Evolutionary conservation across 53 echinoderm and acorn worm species (phyloP).

Genomic region (Holothuria leucospilota): DNA sequence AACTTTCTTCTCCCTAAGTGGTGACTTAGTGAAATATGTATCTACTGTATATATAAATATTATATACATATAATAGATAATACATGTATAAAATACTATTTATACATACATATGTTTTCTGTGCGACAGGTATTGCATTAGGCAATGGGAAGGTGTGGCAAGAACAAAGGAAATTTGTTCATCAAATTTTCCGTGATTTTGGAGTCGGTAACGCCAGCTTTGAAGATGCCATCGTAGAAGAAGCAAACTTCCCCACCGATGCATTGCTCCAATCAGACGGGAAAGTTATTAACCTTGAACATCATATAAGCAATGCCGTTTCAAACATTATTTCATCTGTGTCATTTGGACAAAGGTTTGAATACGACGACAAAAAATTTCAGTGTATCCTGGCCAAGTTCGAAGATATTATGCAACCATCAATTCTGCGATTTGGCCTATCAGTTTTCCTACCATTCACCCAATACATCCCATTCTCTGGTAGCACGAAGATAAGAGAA

Average conservation of each 20-base stretch:
- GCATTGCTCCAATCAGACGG: slow-evolving; percentile 9
- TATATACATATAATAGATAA: too few relatives aligned
- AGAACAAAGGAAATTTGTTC: slow-evolving; percentile 34
- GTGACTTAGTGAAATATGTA: too few relatives aligned
- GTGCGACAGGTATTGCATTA: background rate
- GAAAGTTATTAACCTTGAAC: background rate
- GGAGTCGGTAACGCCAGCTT: slow-evolving; percentile 32
- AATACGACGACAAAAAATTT: slow-evolving; percentile 34
- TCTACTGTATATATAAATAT: too few relatives aligned
- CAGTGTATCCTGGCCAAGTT: slow-evolving; percentile 9
- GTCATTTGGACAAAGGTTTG: slow-evolving; percentile 21
- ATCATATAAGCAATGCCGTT: background rate
- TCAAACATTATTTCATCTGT: slow-evolving; percentile 30
- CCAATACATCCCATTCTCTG: slow-evolving; percentile 5
- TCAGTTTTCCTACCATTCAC: slow-evolving; percentile 36
- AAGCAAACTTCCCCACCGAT: background rate
- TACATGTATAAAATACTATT: too few relatives aligned
- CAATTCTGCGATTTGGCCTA: background rate
- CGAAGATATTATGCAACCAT: background rate
- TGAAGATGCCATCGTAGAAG: slow-evolving; percentile 8
- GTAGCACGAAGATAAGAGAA: background rate
- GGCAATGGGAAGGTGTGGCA: slow-evolving; percentile 19
- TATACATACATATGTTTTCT: too few relatives aligned
- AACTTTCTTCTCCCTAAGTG: too few relatives aligned
- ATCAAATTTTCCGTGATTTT: slow-evolving; percentile 31